Conservation (phyloP, 2,888 invertebrate species). For the Tricholauxania praeusta region DNA sequence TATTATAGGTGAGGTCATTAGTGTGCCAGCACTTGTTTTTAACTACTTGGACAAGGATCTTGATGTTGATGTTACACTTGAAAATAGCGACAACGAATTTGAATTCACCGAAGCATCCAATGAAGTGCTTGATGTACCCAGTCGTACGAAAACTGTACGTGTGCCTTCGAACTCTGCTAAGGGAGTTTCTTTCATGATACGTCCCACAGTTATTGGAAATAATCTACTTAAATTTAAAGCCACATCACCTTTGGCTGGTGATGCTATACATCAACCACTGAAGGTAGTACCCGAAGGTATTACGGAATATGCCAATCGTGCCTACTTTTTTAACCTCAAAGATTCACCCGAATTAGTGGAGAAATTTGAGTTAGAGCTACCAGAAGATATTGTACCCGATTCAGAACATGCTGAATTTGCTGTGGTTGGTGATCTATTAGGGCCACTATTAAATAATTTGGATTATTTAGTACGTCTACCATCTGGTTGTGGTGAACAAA, state of each 20-base stretch:
- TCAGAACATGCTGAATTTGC: conserved; percentile 73
- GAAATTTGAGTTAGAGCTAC: conserved; percentile 80
- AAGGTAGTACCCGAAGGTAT: conserved; percentile 87
- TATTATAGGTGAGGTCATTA: conserved; percentile 79
- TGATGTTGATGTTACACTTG: conserved; percentile 83
- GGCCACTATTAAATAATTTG: conserved; percentile 73
- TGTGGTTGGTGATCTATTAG: conserved; percentile 73
- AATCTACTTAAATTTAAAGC: conserved; percentile 82
- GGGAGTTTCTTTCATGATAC: conserved; percentile 86
- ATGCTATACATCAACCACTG: conserved; percentile 80
- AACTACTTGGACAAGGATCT: conserved; percentile 86
- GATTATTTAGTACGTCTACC: conserved; percentile 75
- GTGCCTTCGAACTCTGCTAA: conserved; percentile 79
- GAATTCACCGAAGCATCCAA: conserved; percentile 90
- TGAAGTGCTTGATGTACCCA: conserved; percentile 87
- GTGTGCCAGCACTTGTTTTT: conserved; percentile 86
- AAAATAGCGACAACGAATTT: conserved; percentile 81
- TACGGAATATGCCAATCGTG: conserved; percentile 78
- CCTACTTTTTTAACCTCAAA: conserved; percentile 79
- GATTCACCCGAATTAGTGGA: conserved; percentile 70
- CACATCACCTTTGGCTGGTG: conserved; percentile 79
- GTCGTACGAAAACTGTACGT: conserved; percentile 76
- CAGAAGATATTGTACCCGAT: conserved; percentile 75
- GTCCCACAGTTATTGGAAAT: conserved; percentile 79
- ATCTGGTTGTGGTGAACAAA: conserved; percentile 81